These are phyloP conservation scores for Drosophila formosana DNA, from an alignment of 2,888 invertebrate species.

Conservation along the genomic window DNA sequence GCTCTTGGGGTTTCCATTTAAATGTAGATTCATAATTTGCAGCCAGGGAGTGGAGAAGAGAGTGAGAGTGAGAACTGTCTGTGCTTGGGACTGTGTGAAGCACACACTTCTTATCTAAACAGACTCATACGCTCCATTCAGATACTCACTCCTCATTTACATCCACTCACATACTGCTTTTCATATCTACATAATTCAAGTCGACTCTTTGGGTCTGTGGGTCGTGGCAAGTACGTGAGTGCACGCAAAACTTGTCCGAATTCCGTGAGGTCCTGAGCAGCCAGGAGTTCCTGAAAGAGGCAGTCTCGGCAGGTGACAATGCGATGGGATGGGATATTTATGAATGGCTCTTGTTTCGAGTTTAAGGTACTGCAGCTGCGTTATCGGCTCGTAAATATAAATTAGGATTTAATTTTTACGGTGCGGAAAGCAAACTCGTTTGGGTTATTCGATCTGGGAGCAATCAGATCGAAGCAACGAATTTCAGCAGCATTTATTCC, in stretches of 20 bases:
- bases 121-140: conserved; percentile 23
- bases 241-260: conserved; percentile 53
- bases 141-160: background rate
- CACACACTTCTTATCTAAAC: conserved; percentile 67
- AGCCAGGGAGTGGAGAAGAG: conserved; percentile 7
- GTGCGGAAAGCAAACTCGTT: conserved; percentile 48
- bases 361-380: conserved; percentile 65
- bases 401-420: conserved; percentile 80
- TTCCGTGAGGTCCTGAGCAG: background rate
- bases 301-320: conserved; percentile 24
- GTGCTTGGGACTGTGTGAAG: conserved; percentile 24
- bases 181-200: conserved; percentile 48
- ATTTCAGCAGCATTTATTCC: conserved; percentile 49
- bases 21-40: conserved; percentile 32
- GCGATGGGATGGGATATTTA: conserved; percentile 58
- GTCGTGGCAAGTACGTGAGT: conserved; percentile 25
- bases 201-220: conserved; percentile 20
- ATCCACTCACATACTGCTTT: conserved; percentile 1
- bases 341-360: conserved; percentile 70
- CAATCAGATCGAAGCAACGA: conserved; percentile 42
- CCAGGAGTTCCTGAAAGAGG: background rate
- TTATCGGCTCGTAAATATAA: conserved; percentile 81
- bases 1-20: conserved; percentile 5
- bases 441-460: background rate
- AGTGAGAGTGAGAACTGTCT: background rate